Conservation (phyloP, 2,888 invertebrate species). For the Pogonocherus hispidulus region DNA sequence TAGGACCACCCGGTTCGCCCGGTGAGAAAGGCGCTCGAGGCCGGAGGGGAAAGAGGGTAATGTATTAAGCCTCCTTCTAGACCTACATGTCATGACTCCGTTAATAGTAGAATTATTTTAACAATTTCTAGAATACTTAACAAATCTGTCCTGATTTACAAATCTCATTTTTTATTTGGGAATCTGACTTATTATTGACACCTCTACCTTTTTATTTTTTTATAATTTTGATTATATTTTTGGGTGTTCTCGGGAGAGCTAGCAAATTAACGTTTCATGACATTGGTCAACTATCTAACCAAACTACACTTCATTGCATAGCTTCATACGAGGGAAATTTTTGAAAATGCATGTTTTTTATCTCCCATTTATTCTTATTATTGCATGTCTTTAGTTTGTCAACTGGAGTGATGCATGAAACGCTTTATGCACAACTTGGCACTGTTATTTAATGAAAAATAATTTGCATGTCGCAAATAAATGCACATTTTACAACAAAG, state of each 20-base stretch:
- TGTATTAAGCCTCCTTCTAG: conserved; percentile 61
- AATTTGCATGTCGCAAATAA: neutral
- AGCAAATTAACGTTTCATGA: conserved; percentile 51
- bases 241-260: conserved; percentile 10
- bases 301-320: conserved; percentile 65
- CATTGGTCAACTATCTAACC: conserved; percentile 57
- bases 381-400: conserved; percentile 13
- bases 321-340: conserved; percentile 61
- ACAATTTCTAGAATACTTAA: conserved; percentile 5
- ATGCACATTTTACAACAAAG: neutral
- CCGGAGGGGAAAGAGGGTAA: conserved; percentile 95
- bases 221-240: neutral
- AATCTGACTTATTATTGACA: too few relatives aligned
- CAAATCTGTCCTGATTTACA: neutral
- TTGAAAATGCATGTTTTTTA: conserved; percentile 38
- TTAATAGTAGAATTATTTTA: conserved; percentile 23
- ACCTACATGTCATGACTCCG: conserved; percentile 40
- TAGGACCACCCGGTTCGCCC: conserved; percentile 81
- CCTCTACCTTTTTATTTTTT: conserved; percentile 2
- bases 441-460: neutral
- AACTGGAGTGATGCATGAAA: neutral
- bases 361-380: neutral
- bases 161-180: neutral
- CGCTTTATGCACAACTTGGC: neutral
- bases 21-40: conserved; percentile 94